Evolutionary conservation across 2,113 vertebrate species (phyloP).

Genomic region (Coryphaenoides rupestris): DNA sequence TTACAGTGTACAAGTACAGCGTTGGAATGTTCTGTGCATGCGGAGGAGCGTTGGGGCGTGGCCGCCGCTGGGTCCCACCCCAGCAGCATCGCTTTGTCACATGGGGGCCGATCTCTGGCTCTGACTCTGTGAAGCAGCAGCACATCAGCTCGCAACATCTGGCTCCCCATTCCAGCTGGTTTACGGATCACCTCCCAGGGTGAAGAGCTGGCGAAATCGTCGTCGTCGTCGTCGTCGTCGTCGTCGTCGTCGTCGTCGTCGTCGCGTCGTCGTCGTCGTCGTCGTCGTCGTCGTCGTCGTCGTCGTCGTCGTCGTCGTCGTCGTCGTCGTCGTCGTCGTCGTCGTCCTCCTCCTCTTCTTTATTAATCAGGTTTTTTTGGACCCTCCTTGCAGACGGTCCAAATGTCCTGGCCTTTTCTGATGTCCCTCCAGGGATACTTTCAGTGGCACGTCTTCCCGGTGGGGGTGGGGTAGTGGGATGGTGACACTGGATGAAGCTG

Average conservation of each 20-base stretch:
- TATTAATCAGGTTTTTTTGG: too few relatives aligned
- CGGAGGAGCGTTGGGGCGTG: too few relatives aligned
- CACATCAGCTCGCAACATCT: conserved; percentile 59
- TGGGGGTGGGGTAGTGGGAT: too few relatives aligned
- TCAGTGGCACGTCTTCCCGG: too few relatives aligned
- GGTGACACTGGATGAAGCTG: too few relatives aligned
- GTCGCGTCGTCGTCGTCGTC: conserved; percentile 24
- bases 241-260: conserved; percentile 13
- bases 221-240: conserved; percentile 20
- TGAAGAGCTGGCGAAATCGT: conserved; percentile 28
- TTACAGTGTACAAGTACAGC: too few relatives aligned
- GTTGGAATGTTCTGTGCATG: too few relatives aligned
- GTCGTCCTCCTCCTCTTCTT: conserved; percentile 9
- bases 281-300: conserved; percentile 9
- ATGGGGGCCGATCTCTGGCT: conserved; percentile 10
- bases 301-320: conserved; percentile 15
- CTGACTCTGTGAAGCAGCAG: conserved; percentile 33
- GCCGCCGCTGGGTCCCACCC: too few relatives aligned
- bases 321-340: conserved; percentile 20
- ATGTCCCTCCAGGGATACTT: too few relatives aligned
- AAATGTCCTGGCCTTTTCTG: too few relatives aligned
- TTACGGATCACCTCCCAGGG: conserved; percentile 52
- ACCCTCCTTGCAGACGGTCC: too few relatives aligned
- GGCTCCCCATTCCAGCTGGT: conserved; percentile 33
- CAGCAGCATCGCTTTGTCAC: conserved; percentile 11